Evolutionary conservation across 1,140 invertebrate species (phyloP), one percentile per base, ranked within the genome.

Genomic region (Leptopilina boulardi): DNA sequence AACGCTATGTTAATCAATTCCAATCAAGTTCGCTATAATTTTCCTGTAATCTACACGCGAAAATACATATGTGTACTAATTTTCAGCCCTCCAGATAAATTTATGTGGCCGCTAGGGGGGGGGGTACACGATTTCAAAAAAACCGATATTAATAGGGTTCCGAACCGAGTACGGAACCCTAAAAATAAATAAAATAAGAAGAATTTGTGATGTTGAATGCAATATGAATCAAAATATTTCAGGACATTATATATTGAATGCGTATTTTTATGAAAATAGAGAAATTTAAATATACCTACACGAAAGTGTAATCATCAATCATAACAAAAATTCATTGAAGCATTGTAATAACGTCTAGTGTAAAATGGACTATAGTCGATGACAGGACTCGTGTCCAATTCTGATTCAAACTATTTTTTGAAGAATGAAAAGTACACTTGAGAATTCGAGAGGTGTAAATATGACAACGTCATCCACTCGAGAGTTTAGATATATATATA

Each of bases 381-480:
- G 59, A 66, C 59, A 66, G 26, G 59, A 15, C 59, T 66, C 59
- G 59, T 30, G 26, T 66, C 59, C 23, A 66, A 66, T 66, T n/a
- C n/a, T n/a, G n/a, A 30, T 66, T 15, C 26, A 19, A 56, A 56
- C 21, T 21, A 19, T 54, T 66, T 23, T 59, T 13, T 30, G 21
- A 66, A 66, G 59, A 66, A 66, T 30, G 59, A 11, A n/a, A 66
- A 66, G 26, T 66, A 23, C 59, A 66, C 59, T 66, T 66, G 59
- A 66, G 59, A 66, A 8, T 66, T 66, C 13, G 5, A 66, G 59
- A 30, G 59, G 59, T 66, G 23, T 66, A 66, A 66, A 66, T 66
- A 66, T 66, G 23, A 30, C 59, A 66, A 66, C 23, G 59, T 66
- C 59, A 66, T 66, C 59, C 59, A 66, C 59, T 66, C 26, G 59